A percentile compares a stretch with the other conserved stretches of the same genome.
Evolutionary conservation across 2,797 vertebrate genomes (phyloP).

Genomic region (Labeo calbasu): DNA sequence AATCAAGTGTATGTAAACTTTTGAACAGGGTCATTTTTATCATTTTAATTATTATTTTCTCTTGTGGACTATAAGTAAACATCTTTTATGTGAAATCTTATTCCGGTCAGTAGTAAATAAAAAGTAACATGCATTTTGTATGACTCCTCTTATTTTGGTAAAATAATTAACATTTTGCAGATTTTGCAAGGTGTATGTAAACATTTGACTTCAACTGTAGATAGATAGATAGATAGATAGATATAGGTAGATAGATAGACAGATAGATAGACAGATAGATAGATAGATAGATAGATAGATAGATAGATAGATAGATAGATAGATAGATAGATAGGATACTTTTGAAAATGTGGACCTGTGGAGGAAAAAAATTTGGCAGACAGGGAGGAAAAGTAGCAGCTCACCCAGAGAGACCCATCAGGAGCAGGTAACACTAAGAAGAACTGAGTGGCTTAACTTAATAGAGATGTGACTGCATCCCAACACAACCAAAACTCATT

Average conservation of each 20-base stretch:
- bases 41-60: too few species aligned
- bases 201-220: too few species aligned
- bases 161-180: too few species aligned
- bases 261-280: neutral
- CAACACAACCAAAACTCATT: slow-evolving; percentile 14
- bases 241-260: neutral
- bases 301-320: slow-evolving; percentile 2
- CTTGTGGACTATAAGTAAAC: too few species aligned
- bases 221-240: neutral
- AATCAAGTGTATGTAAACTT: too few species aligned
- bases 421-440: neutral
- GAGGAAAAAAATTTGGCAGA: slow-evolving; percentile 1
- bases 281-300: neutral
- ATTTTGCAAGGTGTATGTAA: too few species aligned
- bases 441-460: slow-evolving; percentile 32
- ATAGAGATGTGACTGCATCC: neutral
- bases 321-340: neutral
- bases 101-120: too few species aligned
- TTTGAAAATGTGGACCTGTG: slow-evolving; percentile 7
- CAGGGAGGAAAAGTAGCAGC: slow-evolving; percentile 42
- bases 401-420: slow-evolving; percentile 12
- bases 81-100: too few species aligned
- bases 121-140: too few species aligned
- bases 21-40: too few species aligned
- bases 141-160: too few species aligned